Evolutionary conservation across 2,888 invertebrate genomes (phyloP).

Genomic region (Calameuta filiformis): DNA sequence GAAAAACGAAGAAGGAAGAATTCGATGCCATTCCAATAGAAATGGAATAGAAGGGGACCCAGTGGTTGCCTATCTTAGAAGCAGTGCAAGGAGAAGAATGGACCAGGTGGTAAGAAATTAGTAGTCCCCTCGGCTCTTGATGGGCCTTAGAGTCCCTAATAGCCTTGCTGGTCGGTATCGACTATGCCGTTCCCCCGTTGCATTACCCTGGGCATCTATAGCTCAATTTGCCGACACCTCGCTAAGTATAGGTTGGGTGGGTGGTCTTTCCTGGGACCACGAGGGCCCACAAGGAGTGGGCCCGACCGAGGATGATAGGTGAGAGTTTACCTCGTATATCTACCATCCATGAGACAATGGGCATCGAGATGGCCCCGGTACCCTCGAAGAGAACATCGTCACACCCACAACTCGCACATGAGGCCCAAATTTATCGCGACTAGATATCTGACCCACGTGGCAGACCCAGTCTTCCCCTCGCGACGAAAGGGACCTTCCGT

Average conservation of each 20-base stretch:
- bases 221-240: constrained; percentile 67
- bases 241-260: constrained; percentile 67
- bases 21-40: constrained; percentile 7
- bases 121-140: constrained; percentile 39
- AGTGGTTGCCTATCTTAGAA: constrained; percentile 17
- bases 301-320: constrained; percentile 39
- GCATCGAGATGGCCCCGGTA: constrained; percentile 1
- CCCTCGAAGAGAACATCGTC: background rate
- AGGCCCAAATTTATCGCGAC: constrained; percentile 4
- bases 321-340: constrained; percentile 45
- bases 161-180: constrained; percentile 59
- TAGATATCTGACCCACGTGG: background rate
- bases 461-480: background rate
- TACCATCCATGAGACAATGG: constrained; percentile 41
- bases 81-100: constrained; percentile 34
- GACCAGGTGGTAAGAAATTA: constrained; percentile 62
- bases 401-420: background rate
- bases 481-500: background rate
- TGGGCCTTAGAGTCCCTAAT: constrained; percentile 44
- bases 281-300: constrained; percentile 38
- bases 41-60: constrained; percentile 20
- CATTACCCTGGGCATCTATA: constrained; percentile 63
- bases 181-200: constrained; percentile 47
- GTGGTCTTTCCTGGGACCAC: constrained; percentile 44
- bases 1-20: constrained; percentile 33